Conservation (phyloP, 2,113 vertebrate genomes). For the Tragelaphus buxtoni region DNA sequence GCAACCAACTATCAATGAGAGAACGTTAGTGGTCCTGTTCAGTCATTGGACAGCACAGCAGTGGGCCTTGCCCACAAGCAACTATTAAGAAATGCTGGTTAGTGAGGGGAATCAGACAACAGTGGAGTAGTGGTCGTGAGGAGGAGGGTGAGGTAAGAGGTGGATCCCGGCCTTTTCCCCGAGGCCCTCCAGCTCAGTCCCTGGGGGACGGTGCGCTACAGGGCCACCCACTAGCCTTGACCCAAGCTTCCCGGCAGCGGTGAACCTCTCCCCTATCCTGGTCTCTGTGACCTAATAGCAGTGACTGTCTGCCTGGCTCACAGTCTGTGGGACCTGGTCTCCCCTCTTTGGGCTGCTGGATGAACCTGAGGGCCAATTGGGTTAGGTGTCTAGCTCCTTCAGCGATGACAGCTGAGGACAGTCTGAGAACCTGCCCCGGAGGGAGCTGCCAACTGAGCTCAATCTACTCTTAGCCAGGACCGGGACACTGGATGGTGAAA, state of each 20-base stretch:
- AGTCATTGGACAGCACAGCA: background rate
- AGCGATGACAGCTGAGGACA: background rate
- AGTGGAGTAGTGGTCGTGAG: background rate
- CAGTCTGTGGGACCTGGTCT: background rate
- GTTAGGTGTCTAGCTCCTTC: background rate
- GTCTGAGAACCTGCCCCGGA: background rate
- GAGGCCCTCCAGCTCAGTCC: background rate
- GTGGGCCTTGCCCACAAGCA: background rate
- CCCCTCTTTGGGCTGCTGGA: background rate
- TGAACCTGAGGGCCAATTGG: background rate
- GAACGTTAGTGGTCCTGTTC: background rate
- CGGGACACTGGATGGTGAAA: fast-evolving
- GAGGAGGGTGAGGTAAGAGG: background rate
- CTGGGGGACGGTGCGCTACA: background rate
- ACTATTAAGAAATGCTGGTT: background rate
- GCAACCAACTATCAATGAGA: background rate
- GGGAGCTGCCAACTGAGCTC: background rate
- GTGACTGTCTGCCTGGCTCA: background rate
- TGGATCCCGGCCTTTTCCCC: background rate
- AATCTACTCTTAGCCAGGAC: background rate
- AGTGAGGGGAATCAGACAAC: background rate
- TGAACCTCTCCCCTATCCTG: background rate
- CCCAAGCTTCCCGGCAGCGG: fast-evolving
- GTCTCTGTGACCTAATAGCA: background rate
- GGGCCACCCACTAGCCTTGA: background rate